phyloP scores from a whole-genome alignment of 92 coral and sea anemone genomes.

The Epizoanthus scotinus region DNA sequence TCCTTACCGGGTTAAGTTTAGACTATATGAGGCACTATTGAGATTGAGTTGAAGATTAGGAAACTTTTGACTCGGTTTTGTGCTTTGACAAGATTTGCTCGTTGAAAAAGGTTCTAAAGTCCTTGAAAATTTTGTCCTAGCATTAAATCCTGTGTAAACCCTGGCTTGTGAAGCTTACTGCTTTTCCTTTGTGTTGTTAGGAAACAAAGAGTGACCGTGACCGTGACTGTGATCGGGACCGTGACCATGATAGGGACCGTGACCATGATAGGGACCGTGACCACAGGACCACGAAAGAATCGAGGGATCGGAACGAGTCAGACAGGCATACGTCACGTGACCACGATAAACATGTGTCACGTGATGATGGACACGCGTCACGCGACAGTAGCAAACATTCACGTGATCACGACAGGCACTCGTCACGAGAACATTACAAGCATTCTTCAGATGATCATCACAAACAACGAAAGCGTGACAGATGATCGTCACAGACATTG shows the following conservation, averaged over 20 bases:
- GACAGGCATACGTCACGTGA: constrained; percentile 12
- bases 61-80: too few relatives aligned
- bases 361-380: constrained; percentile 16
- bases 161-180: too few relatives aligned
- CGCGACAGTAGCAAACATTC: constrained; percentile 11
- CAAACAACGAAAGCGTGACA: constrained; percentile 20
- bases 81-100: too few relatives aligned
- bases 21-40: too few relatives aligned
- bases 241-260: background rate
- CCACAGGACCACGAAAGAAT: background rate
- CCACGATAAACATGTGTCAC: constrained; percentile 4
- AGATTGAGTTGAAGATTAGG: too few relatives aligned
- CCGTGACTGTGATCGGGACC: too few relatives aligned
- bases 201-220: background rate
- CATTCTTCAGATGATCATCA: constrained; percentile 18
- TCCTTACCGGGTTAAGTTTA: too few relatives aligned
- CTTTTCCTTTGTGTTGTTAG: background rate
- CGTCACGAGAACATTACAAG: constrained; percentile 18
- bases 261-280: background rate
- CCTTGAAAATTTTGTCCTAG: too few relatives aligned
- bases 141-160: too few relatives aligned
- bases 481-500: background rate
- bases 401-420: constrained; percentile 29
- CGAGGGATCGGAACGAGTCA: background rate
- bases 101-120: too few relatives aligned